Evolutionary conservation across 2,797 vertebrate genomes (phyloP), one percentile per base, ranked within the genome.

Genomic region (Hyperoplus lanceolatus): DNA sequence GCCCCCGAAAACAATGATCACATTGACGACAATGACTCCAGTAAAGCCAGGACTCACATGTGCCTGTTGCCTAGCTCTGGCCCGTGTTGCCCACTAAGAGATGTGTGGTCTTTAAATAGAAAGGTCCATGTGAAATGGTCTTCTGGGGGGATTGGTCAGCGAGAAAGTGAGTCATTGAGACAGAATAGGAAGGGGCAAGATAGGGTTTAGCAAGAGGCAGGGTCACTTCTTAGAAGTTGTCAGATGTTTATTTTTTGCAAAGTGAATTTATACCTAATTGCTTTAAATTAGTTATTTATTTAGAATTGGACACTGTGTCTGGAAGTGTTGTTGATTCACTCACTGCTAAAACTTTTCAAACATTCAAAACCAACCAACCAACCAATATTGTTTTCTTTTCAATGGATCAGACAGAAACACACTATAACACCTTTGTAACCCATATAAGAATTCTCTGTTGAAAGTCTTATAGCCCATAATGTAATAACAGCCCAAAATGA

Each of bases 41-140:
- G 55, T 61, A 36, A 48, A 49, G 12, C 13, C 1, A 2, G 15
- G 38, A 53, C 21, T 18, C 8, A 14, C 5, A 45, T 51, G 71
- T 67, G 53, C 36, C 39, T 74, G 69, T 74, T 55, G 64, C 39
- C 45, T 18, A 8, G 46, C 42, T 54, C 56, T 62, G 69, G 45
- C 41, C 62, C 39, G 13, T 73, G 60, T 38, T 73, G 54, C 70
- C 84, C 29, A 65, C 66, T 65, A 74, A 48, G 70, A 67, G 82
- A 81, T 83, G 53, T 78, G 72, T 70, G 55, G 14, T 70, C 89
- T 90, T 46, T 67, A 93, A 94, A 94, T 94, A 94, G 93, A 87
- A 69, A 73, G 59, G 70, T 81, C 77, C 72, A 16, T 82, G 75
- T 50, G 70, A 54, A 77, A 85, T 86, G 74, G 56, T 88, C 82